phyloP scores from a whole-genome alignment of 2,888 invertebrate genomes.

The Drosophila recens region DNA sequence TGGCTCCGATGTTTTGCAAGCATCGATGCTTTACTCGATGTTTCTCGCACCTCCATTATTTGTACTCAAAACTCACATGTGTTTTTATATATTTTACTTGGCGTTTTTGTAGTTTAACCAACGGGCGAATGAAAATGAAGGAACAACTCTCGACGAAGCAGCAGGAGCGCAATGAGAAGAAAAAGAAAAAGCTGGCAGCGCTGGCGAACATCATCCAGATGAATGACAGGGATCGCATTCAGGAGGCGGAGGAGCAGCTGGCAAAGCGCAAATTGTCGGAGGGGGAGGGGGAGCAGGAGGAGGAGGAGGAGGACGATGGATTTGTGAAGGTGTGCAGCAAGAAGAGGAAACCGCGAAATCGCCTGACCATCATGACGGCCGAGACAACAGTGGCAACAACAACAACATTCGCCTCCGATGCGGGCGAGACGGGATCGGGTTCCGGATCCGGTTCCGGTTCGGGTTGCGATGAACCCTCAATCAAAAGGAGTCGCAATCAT shows the following conservation, averaged over 20 bases:
- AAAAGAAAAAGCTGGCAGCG: slow-evolving; percentile 88
- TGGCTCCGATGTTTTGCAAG: too few species aligned
- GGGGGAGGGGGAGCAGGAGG: slow-evolving; percentile 7
- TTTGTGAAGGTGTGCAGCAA: slow-evolving; percentile 73
- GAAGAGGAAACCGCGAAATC: slow-evolving; percentile 71
- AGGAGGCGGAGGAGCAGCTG: slow-evolving; percentile 55
- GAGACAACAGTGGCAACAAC: slow-evolving; percentile 16
- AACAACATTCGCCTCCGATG: background rate
- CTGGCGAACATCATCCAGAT: slow-evolving; percentile 87
- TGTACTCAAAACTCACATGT: slow-evolving; percentile 41
- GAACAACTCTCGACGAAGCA: slow-evolving; percentile 85
- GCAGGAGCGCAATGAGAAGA: slow-evolving; percentile 87
- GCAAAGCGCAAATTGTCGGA: slow-evolving; percentile 15
- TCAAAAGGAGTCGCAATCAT: slow-evolving; percentile 60
- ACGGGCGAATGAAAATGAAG: slow-evolving; percentile 67
- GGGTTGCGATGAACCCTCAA: slow-evolving; percentile 54
- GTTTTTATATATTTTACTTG: slow-evolving; percentile 37
- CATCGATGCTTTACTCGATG: too few species aligned
- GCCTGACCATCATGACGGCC: slow-evolving; percentile 46
- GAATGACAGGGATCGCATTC: slow-evolving; percentile 87
- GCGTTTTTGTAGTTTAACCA: slow-evolving; percentile 51
- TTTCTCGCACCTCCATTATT: too few species aligned
- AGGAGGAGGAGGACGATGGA: slow-evolving; percentile 67
- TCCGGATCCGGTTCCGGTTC: background rate
- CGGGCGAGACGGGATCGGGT: slow-evolving; percentile 1